Conservation (phyloP, 2,888 invertebrate species). For the Aspidapion aeneum region DNA sequence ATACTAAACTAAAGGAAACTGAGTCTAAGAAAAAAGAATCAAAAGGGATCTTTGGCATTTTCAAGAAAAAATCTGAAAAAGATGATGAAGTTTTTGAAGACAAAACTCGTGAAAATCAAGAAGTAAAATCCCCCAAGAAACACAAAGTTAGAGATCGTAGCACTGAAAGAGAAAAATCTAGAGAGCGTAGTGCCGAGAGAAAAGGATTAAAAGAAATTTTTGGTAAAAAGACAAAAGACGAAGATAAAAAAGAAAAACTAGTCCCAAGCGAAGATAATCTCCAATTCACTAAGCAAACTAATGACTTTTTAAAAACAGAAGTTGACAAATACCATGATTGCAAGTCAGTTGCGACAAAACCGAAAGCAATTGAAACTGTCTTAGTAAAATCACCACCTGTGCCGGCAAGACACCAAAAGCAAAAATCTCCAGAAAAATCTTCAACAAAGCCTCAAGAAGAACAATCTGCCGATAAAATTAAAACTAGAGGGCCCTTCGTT, state of each 20-base stretch:
- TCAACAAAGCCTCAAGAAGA: constrained; percentile 13
- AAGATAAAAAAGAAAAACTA: background rate
- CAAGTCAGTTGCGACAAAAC: constrained; percentile 7
- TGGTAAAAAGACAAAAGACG: background rate
- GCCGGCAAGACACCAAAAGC: no score
- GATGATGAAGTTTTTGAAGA: background rate
- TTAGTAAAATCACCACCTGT: background rate
- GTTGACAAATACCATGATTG: constrained; percentile 27
- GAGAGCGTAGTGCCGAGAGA: background rate
- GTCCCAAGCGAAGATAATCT: constrained; percentile 8
- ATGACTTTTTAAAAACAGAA: constrained; percentile 30
- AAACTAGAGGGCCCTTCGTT: constrained; percentile 17
- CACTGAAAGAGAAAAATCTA: background rate
- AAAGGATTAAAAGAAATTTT: background rate
- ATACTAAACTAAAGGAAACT: background rate
- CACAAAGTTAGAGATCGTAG: background rate
- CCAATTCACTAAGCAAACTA: constrained; percentile 23
- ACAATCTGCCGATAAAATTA: constrained; percentile 25
- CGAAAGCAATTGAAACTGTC: constrained; percentile 18
- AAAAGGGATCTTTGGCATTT: constrained; percentile 24
- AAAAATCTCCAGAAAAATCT: no score
- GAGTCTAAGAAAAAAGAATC: constrained; percentile 6
- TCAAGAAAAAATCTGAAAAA: constrained; percentile 21
- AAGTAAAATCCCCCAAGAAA: constrained; percentile 2
- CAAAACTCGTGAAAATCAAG: constrained; percentile 10